phyloP scores from a whole-genome alignment of 2,888 invertebrate genomes.

The Linyphia triangularis region DNA sequence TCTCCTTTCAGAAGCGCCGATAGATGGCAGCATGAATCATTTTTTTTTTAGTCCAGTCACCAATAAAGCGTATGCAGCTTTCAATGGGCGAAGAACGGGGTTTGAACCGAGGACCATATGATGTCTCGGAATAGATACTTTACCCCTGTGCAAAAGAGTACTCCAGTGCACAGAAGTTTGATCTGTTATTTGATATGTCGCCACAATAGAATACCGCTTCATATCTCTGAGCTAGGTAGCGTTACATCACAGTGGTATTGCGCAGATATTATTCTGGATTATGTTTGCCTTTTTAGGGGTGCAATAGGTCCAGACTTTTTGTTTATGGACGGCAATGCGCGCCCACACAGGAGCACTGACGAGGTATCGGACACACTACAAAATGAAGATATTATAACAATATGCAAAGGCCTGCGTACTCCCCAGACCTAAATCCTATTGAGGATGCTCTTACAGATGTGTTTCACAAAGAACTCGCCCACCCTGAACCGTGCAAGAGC shows the following conservation, averaged over 20 bases:
- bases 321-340: background rate
- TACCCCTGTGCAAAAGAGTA: too few relatives aligned
- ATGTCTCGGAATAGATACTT: too few relatives aligned
- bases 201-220: constrained; percentile 16
- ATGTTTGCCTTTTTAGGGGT: background rate
- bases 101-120: too few relatives aligned
- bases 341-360: background rate
- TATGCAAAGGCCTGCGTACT: background rate
- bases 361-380: background rate
- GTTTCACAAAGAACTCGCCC: background rate
- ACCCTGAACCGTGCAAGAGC: background rate
- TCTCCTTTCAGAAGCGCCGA: too few relatives aligned
- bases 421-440: background rate
- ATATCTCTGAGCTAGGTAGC: background rate
- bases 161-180: too few relatives aligned
- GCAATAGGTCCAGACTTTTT: background rate
- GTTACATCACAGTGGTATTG: background rate
- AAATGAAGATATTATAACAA: background rate
- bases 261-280: background rate
- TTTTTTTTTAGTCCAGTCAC: too few relatives aligned
- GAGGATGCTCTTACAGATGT: background rate
- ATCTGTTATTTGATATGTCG: too few relatives aligned
- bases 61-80: too few relatives aligned
- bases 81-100: too few relatives aligned
- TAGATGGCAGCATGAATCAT: too few relatives aligned